phyloP scores from a whole-genome alignment of 2,888 invertebrate species.

The Mimachlamys varia region DNA sequence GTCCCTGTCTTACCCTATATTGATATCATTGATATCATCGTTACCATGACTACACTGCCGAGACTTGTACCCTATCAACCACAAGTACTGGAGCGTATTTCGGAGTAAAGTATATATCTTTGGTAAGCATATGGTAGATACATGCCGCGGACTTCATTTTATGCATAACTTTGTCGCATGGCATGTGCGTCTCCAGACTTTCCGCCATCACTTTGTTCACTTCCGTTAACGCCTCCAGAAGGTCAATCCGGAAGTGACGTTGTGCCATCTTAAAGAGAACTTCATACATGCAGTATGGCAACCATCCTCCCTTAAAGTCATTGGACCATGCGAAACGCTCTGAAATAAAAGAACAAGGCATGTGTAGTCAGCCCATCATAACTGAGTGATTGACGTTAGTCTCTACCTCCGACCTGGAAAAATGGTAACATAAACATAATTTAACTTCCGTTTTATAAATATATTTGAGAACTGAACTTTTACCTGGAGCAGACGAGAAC shows the following conservation, averaged over 20 bases:
- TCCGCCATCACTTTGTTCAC: not conserved
- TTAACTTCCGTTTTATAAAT: too few species aligned
- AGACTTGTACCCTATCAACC: not conserved
- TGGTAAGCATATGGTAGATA: slow-evolving; percentile 28
- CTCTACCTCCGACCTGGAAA: not conserved
- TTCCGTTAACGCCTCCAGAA: not conserved
- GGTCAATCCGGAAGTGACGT: not conserved
- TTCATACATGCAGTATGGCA: slow-evolving; percentile 13
- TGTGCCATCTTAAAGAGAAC: not conserved
- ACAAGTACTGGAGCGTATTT: not conserved
- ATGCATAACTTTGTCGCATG: not conserved
- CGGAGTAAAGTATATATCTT: not conserved
- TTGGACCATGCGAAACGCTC: slow-evolving; percentile 7
- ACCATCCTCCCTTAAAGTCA: not conserved
- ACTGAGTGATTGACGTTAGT: not conserved
- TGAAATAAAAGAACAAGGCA: not conserved
- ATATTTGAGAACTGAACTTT: not conserved
- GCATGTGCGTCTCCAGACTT: not conserved
- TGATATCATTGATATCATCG: too few species aligned
- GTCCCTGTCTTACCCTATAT: not conserved
- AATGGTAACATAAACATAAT: too few species aligned
- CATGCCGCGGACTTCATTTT: not conserved
- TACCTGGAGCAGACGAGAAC: slow-evolving; percentile 10
- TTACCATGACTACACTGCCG: not conserved
- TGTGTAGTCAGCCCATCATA: not conserved